Evolutionary conservation across 2,888 invertebrate species (phyloP).

Genomic region (Azorinus chamasolen): DNA sequence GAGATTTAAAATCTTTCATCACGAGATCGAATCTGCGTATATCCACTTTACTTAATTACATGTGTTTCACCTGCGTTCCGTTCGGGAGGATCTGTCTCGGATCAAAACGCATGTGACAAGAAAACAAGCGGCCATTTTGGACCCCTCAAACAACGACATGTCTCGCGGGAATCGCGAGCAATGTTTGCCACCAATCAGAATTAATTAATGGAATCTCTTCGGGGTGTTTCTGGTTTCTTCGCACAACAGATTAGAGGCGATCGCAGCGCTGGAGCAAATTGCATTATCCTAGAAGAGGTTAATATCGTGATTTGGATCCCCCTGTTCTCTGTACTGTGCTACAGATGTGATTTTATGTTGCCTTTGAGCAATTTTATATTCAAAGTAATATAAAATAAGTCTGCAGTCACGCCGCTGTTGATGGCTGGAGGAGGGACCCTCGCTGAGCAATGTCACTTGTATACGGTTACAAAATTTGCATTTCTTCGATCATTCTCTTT

Average conservation of each 20-base stretch:
- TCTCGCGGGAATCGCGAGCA: constrained; percentile 42
- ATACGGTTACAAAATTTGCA: constrained; percentile 1
- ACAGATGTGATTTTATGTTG: constrained; percentile 25
- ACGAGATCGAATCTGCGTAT: constrained; percentile 20
- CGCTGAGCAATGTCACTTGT: neutral
- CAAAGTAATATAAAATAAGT: constrained; percentile 6
- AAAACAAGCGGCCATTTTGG: constrained; percentile 48
- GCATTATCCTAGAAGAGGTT: constrained; percentile 6
- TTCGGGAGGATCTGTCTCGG: constrained; percentile 20
- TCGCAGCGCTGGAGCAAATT: constrained; percentile 12
- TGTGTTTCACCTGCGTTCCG: constrained; percentile 42
- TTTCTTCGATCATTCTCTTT: constrained; percentile 7
- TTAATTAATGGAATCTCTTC: constrained; percentile 58
- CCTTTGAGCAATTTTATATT: constrained; percentile 15
- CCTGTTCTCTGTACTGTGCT: neutral
- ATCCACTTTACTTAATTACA: constrained; percentile 50
- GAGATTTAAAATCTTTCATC: constrained; percentile 45
- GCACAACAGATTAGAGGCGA: constrained; percentile 39
- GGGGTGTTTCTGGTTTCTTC: constrained; percentile 56
- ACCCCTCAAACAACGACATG: constrained; percentile 37
- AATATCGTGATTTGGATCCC: constrained; percentile 29
- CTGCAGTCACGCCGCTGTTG: neutral
- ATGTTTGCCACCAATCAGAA: constrained; percentile 65
- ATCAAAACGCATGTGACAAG: constrained; percentile 6
- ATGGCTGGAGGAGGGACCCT: neutral